Evolutionary conservation across 2,113 vertebrate species (phyloP).

Genomic region (Oncorhynchus masou): DNA sequence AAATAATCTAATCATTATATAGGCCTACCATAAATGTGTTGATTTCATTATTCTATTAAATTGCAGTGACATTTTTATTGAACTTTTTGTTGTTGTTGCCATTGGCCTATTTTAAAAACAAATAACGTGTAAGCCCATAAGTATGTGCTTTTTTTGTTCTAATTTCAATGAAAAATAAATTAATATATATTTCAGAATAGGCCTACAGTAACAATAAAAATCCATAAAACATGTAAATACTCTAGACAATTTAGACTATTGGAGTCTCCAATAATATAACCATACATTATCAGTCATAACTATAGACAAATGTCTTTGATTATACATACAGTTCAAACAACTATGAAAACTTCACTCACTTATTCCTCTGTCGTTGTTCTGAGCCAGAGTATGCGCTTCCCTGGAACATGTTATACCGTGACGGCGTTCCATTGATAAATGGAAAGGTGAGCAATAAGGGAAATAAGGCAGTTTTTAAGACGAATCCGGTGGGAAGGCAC

Average conservation of each 20-base stretch:
- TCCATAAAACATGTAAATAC: not conserved
- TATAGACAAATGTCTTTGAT: no score
- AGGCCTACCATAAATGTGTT: no score
- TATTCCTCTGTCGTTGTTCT: constrained; percentile 64
- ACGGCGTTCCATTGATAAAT: constrained; percentile 57
- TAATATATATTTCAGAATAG: no score
- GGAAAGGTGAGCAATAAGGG: constrained; percentile 48
- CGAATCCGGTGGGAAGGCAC: not conserved
- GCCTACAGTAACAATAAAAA: no score
- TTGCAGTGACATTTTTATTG: not conserved
- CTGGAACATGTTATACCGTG: constrained; percentile 65
- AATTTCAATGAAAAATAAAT: no score
- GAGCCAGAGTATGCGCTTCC: constrained; percentile 54
- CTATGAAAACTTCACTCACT: constrained; percentile 60
- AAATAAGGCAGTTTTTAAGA: constrained; percentile 25
- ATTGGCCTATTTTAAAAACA: no score
- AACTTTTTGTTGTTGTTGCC: not conserved
- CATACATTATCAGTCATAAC: no score
- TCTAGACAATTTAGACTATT: not conserved
- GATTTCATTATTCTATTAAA: not conserved
- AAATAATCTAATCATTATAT: not conserved
- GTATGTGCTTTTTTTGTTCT: no score
- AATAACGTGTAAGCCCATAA: no score
- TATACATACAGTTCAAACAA: not conserved
- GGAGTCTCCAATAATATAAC: not conserved